phyloP scores from a whole-genome alignment of 2,797 vertebrate species.

The Sebastes vulpes region DNA sequence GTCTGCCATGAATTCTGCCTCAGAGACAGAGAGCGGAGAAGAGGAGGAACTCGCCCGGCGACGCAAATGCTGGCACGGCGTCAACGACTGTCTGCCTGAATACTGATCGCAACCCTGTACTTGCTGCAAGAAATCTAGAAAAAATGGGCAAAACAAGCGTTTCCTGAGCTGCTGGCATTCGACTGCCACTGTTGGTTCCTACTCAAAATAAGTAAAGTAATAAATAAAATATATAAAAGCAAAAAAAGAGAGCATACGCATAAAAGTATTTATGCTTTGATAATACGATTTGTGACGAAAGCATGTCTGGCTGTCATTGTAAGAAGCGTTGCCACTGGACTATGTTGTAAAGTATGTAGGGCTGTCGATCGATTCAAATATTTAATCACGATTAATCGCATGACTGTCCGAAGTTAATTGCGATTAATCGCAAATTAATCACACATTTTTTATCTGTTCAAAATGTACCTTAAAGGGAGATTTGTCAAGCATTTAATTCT shows the following conservation, averaged over 20 bases:
- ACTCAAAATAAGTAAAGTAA: constrained; percentile 41
- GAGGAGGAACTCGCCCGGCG: constrained; percentile 64
- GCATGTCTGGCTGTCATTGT: neutral
- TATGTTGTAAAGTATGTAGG: neutral
- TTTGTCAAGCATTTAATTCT: too few species aligned
- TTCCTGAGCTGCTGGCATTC: constrained; percentile 52
- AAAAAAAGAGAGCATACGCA: neutral
- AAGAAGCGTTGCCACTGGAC: neutral
- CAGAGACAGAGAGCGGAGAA: constrained; percentile 63
- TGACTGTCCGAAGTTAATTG: too few species aligned
- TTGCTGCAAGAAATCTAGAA: constrained; percentile 55
- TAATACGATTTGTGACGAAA: constrained; percentile 6
- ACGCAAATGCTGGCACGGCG: constrained; percentile 69
- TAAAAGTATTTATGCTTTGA: neutral
- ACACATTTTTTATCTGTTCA: too few species aligned
- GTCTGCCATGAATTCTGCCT: constrained; percentile 78
- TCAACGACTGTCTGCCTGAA: constrained; percentile 75
- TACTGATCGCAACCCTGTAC: constrained; percentile 67
- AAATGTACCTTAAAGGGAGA: too few species aligned
- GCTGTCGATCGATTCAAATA: too few species aligned
- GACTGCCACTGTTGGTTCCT: constrained; percentile 49
- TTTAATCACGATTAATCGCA: too few species aligned
- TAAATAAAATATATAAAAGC: constrained; percentile 36
- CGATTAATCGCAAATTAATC: too few species aligned
- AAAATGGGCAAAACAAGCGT: constrained; percentile 51